Evolutionary conservation across 2,888 invertebrate genomes (phyloP).

Genomic region (Pyralis farinalis): DNA sequence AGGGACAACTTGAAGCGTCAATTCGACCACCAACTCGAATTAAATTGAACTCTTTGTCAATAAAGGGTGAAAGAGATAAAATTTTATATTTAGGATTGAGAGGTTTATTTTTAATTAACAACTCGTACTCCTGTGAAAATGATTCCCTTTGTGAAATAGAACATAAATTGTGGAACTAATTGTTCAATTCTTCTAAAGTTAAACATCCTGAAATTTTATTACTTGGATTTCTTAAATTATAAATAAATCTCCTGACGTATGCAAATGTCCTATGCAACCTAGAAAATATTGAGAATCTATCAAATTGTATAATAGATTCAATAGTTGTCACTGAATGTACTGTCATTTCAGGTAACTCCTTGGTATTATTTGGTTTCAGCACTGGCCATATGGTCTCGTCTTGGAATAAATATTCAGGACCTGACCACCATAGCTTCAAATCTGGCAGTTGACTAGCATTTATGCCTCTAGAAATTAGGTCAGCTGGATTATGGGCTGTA

Average conservation of each 20-base stretch:
- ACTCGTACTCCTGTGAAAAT: conserved; percentile 12
- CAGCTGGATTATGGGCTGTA: conserved; percentile 18
- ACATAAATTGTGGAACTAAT: conserved; percentile 16
- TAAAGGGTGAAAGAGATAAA: conserved; percentile 18
- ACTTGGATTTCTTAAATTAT: conserved; percentile 12
- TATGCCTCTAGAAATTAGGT: conserved; percentile 21
- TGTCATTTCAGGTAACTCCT: conserved; percentile 8
- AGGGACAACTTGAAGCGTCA: conserved; percentile 9
- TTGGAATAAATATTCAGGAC: conserved; percentile 19
- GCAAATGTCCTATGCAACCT: conserved; percentile 16
- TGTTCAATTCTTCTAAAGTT: conserved; percentile 15
- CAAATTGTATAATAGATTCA: conserved; percentile 12
- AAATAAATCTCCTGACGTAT: conserved; percentile 17
- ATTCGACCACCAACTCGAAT: conserved; percentile 21
- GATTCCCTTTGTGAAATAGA: conserved; percentile 15
- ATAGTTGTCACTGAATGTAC: not conserved
- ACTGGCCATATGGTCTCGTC: conserved; percentile 17
- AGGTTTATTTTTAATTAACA: conserved; percentile 13
- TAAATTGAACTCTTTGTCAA: conserved; percentile 14
- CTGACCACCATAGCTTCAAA: conserved; percentile 19
- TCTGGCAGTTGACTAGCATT: not conserved
- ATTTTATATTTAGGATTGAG: conserved; percentile 16
- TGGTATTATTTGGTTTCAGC: conserved; percentile 6
- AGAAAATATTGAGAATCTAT: conserved; percentile 15
- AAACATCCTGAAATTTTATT: conserved; percentile 11